Conservation (phyloP, 2,797 vertebrate genomes). For the Merluccius polli region DNA sequence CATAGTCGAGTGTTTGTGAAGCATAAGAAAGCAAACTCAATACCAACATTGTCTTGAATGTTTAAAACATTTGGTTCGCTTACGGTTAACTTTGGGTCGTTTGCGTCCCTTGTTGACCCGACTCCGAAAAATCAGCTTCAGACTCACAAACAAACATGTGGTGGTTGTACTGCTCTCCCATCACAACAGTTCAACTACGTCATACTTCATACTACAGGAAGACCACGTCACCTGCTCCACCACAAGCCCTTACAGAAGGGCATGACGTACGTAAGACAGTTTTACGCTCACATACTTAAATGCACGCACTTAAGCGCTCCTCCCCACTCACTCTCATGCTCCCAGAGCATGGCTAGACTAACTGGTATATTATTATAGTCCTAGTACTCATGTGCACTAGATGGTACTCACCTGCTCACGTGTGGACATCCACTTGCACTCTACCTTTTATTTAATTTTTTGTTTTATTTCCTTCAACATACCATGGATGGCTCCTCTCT, state of each 20-base stretch:
- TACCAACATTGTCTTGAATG: not conserved
- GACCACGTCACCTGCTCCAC: slow-evolving; percentile 44
- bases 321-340: slow-evolving; percentile 18
- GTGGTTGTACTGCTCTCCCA: slow-evolving; percentile 10
- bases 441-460: no score
- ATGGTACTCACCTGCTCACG: no score
- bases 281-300: slow-evolving; percentile 34
- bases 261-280: slow-evolving; percentile 53
- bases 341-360: slow-evolving; percentile 33
- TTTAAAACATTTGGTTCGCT: not conserved
- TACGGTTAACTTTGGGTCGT: not conserved
- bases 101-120: not conserved
- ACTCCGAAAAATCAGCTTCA: not conserved
- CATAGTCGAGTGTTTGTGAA: no score
- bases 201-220: slow-evolving; percentile 57
- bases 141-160: not conserved
- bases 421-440: no score
- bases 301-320: slow-evolving; percentile 8
- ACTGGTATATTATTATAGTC: not conserved
- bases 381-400: no score
- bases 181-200: slow-evolving; percentile 28
- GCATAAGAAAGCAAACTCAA: not conserved
- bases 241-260: slow-evolving; percentile 62
- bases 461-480: no score
- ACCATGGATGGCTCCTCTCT: no score